Percentiles rank a stretch among this genome's conserved stretches.
phyloP scores from a whole-genome alignment of 2,113 vertebrate genomes.

The Saimiri boliviensis region DNA sequence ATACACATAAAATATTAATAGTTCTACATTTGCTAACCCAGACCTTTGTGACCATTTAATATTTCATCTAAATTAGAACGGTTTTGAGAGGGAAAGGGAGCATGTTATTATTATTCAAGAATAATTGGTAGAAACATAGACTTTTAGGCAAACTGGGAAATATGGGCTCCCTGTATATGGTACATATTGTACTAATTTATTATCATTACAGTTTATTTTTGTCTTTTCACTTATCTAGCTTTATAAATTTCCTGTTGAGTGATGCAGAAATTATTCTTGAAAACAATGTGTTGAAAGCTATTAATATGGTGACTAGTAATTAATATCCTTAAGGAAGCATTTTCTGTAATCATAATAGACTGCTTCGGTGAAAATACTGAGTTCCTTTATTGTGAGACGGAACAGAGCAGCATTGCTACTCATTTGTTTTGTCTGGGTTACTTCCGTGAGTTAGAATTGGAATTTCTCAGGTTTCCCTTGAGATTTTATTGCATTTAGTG shows the following conservation, averaged over 20 bases:
- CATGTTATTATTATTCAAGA: background rate
- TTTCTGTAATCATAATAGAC: slow-evolving; percentile 7
- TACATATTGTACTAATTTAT: background rate
- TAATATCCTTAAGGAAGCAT: slow-evolving; percentile 9
- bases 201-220: background rate
- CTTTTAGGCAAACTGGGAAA: background rate
- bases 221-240: background rate
- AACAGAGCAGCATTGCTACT: background rate
- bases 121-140: background rate
- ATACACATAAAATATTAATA: background rate
- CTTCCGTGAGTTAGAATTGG: background rate
- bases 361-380: slow-evolving; percentile 5
- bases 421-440: slow-evolving; percentile 3
- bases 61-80: background rate
- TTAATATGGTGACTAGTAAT: slow-evolving; percentile 36
- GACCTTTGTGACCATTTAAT: background rate
- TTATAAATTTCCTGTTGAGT: slow-evolving; percentile 27
- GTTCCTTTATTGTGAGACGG: background rate
- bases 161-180: background rate
- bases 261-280: slow-evolving; percentile 25
- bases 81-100: background rate
- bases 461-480: slow-evolving; percentile 16
- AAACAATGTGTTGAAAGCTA: slow-evolving; percentile 10
- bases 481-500: slow-evolving; percentile 6
- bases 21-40: background rate